phyloP scores from a whole-genome alignment of 2,113 vertebrate genomes.

The Eublepharis macularius region DNA sequence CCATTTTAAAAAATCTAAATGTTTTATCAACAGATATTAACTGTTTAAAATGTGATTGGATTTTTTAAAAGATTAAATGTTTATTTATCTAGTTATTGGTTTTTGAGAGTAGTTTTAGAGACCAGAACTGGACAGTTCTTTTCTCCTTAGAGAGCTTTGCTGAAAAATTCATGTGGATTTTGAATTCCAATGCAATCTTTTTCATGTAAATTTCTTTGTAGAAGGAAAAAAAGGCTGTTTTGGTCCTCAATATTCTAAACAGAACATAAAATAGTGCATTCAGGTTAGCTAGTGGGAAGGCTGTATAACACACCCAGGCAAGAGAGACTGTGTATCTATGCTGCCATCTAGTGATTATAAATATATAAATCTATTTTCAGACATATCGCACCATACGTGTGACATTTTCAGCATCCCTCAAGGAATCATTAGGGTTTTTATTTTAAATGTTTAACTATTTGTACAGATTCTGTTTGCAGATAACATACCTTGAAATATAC shows the following conservation, averaged over 20 bases:
- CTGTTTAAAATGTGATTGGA: not conserved
- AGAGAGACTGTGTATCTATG: accelerated
- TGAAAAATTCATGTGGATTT: not conserved
- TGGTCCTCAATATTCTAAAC: not conserved
- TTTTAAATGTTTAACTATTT: not conserved
- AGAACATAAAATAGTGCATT: not conserved
- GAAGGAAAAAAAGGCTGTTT: not conserved
- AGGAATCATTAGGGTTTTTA: accelerated
- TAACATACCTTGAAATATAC: not conserved
- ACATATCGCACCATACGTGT: accelerated
- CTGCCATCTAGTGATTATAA: constrained; percentile 48
- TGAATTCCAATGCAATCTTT: not conserved
- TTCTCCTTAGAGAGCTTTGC: not conserved
- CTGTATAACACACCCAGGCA: accelerated
- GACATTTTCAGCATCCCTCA: accelerated
- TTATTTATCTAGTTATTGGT: not conserved
- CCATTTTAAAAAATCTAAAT: not conserved
- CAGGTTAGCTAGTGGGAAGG: accelerated
- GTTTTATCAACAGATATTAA: not conserved
- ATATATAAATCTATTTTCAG: accelerated
- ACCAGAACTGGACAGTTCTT: not conserved
- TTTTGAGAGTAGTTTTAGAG: not conserved
- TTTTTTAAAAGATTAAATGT: too few species aligned
- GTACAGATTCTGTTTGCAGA: not conserved
- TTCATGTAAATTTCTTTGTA: not conserved